A percentile compares a stretch with the other conserved stretches of the same genome.
phyloP scores from a whole-genome alignment of 2,113 vertebrate species.

The Dicaeum eximium region DNA sequence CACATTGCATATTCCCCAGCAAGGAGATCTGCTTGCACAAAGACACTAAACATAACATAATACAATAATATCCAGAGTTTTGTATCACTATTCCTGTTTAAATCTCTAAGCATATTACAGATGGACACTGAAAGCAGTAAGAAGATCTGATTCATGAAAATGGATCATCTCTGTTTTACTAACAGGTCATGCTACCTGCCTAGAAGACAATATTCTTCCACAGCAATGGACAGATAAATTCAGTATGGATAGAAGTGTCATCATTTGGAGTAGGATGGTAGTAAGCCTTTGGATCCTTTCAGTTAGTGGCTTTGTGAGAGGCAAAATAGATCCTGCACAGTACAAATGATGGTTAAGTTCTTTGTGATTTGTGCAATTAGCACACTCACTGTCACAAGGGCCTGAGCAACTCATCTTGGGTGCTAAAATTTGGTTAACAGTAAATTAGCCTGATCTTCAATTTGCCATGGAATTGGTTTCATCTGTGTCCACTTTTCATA shows the following conservation, averaged over 20 bases:
- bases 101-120: not conserved
- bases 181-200: not conserved
- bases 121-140: not conserved
- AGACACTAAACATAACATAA: not conserved
- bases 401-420: not conserved
- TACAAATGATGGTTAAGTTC: not conserved
- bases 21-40: not conserved
- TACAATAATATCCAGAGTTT: not conserved
- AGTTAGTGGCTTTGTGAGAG: not conserved
- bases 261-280: not conserved
- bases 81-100: not conserved
- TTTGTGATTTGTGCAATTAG: not conserved
- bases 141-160: not conserved
- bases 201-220: not conserved
- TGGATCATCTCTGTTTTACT: not conserved
- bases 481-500: not conserved
- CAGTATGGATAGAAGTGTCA: not conserved
- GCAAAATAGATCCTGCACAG: not conserved
- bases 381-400: not conserved
- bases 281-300: not conserved
- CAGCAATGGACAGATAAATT: not conserved
- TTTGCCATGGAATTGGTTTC: not conserved
- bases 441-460: not conserved
- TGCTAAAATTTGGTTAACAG: not conserved
- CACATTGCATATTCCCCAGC: not conserved